phyloP scores from a whole-genome alignment of 2,888 invertebrate genomes.

The Schrankia costaestrigalis region DNA sequence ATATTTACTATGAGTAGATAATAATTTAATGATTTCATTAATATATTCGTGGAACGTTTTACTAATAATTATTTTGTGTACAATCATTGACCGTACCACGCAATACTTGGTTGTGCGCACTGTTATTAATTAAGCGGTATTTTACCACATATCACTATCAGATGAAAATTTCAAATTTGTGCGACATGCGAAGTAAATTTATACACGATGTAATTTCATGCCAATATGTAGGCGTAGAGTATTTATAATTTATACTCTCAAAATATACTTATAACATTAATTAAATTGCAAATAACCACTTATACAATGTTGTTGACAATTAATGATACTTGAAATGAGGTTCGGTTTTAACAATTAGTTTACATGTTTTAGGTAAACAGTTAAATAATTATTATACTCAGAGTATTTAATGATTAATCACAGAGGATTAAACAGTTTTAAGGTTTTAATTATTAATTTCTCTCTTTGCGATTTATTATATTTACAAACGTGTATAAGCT shows the following conservation, averaged over 20 bases:
- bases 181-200: conserved; percentile 17
- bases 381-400: too few relatives aligned
- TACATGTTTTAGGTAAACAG: too few relatives aligned
- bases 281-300: conserved; percentile 19
- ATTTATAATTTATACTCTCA: conserved; percentile 15
- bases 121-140: conserved; percentile 10
- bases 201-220: conserved; percentile 18
- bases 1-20: too few relatives aligned
- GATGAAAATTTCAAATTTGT: conserved; percentile 12
- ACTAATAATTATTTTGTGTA: background rate
- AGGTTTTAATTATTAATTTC: too few relatives aligned
- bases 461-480: too few relatives aligned
- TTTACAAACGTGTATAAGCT: too few relatives aligned
- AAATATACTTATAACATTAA: conserved; percentile 16
- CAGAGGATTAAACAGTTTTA: too few relatives aligned
- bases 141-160: conserved; percentile 13
- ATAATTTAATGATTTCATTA: too few relatives aligned
- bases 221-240: conserved; percentile 29
- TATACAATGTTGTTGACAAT: conserved; percentile 6
- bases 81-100: background rate
- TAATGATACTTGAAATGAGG: too few relatives aligned
- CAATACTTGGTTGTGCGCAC: background rate
- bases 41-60: too few relatives aligned
- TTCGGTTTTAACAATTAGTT: too few relatives aligned
- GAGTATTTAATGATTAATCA: too few relatives aligned